Evolutionary conservation across 2,797 vertebrate species (phyloP), one percentile per base, ranked within the genome.

Genomic region (Megaceryle alcyon): DNA sequence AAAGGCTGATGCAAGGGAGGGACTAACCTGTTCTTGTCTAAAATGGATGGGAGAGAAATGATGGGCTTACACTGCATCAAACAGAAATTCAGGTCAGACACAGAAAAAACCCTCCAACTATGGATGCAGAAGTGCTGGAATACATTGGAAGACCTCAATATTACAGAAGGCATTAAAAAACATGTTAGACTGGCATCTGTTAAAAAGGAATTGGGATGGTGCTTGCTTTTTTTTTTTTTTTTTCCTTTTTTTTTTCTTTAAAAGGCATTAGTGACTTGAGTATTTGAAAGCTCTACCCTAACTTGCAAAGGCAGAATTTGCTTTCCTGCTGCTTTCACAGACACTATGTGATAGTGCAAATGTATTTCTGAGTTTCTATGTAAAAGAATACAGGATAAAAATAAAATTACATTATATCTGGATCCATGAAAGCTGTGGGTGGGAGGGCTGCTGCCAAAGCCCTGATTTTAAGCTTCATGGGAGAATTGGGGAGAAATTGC

Each of bases 321-420:
- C 64, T 94, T 94, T 90, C 26, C 43, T 79, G 81, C 70, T 88
- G 86, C 81, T 95, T 95, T 94, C 86, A 70, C 11, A 96, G 90
- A 80, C 37, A 77, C 44, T 86, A 3, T 84, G 71, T 90, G 92
- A 76, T 22, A 51, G 80, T 94, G 86, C 56, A 92, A 96, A 96
- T 82, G 33, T 79, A 92, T 94, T 96, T 95, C 69, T 96, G 87
- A 94, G 80, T 94, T 97, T 94, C 89, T 66, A 39, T 96, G 88
- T 92, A 90, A 95, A 91, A 94, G 44, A 90, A 88, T 72, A 72
- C 49, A 82, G 89, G 91, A 96, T 94, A 96, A 96, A 95, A 95
- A 96, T 95, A 96, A 96, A 97, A 96, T 97, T 94, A 92, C 95
- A 94, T 96, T 97, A 94, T 94, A 94, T 96, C 71, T 94, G 82